Conservation (phyloP, 2,113 vertebrate species). For the Gopherus flavomarginatus region DNA sequence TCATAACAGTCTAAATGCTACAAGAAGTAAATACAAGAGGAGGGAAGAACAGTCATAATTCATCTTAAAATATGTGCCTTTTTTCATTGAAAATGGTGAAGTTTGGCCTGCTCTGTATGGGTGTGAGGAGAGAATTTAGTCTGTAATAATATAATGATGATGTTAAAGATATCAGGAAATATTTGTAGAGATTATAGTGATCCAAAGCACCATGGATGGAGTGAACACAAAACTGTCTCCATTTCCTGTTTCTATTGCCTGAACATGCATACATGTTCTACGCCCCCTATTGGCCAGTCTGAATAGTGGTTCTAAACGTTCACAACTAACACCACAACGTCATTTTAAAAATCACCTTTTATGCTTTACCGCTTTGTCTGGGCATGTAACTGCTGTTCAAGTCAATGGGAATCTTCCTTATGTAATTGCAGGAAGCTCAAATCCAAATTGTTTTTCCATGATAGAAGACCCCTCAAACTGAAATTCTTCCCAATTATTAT, state of each 20-base stretch:
- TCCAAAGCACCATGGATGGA: not conserved
- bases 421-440: not conserved
- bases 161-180: not conserved
- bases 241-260: not conserved
- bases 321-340: not conserved
- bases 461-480: not conserved
- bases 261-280: not conserved
- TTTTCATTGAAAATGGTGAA: not conserved
- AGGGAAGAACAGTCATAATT: not conserved
- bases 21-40: too few species aligned
- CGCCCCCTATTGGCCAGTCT: not conserved
- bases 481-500: slow-evolving; percentile 1
- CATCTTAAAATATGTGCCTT: not conserved
- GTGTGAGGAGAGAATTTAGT: not conserved
- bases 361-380: not conserved
- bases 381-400: not conserved
- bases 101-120: not conserved
- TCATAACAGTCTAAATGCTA: not conserved
- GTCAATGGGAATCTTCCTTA: not conserved
- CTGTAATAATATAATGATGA: not conserved
- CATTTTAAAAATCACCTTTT: not conserved
- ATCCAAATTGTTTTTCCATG: not conserved
- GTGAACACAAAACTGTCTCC: not conserved
- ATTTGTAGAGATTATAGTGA: not conserved
- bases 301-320: not conserved